phyloP scores from a whole-genome alignment of 2,113 vertebrate species.

The Paradisaea rubra region DNA sequence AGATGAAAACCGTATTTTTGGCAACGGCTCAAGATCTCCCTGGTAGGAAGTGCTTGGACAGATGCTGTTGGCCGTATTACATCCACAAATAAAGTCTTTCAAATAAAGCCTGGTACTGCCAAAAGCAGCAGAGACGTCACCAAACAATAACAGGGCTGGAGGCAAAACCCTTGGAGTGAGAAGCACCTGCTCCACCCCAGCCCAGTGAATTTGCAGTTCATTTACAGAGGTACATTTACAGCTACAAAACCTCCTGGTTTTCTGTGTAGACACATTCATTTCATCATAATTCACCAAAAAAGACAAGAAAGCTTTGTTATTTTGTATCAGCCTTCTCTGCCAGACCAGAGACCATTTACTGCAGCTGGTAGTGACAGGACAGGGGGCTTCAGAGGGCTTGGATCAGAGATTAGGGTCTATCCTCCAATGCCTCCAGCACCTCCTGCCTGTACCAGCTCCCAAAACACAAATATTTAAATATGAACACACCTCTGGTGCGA shows the following conservation, averaged over 20 bases:
- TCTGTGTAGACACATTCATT: not conserved
- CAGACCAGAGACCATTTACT: not conserved
- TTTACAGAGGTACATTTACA: not conserved
- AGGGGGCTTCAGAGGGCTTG: too few species aligned
- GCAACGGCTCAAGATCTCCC: not conserved
- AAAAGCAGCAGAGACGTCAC: not conserved
- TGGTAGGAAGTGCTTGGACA: not conserved
- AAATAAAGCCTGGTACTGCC: not conserved
- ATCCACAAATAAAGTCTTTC: not conserved
- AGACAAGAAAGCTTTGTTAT: not conserved
- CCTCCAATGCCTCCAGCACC: not conserved
- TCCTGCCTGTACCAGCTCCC: accelerated
- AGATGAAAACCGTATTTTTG: not conserved
- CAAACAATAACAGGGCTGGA: not conserved
- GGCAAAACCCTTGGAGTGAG: not conserved
- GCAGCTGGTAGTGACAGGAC: too few species aligned
- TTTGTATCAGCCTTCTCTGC: not conserved
- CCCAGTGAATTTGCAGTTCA: accelerated
- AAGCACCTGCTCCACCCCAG: not conserved
- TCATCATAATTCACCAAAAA: not conserved
- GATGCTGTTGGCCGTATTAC: not conserved
- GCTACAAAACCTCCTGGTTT: not conserved
- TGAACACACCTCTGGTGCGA: not conserved
- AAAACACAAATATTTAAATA: not conserved
- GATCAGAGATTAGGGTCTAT: not conserved